Percentiles rank a stretch among this genome's conserved stretches.
phyloP scores from a whole-genome alignment of 2,888 invertebrate genomes.

The Apotomis capreana region DNA sequence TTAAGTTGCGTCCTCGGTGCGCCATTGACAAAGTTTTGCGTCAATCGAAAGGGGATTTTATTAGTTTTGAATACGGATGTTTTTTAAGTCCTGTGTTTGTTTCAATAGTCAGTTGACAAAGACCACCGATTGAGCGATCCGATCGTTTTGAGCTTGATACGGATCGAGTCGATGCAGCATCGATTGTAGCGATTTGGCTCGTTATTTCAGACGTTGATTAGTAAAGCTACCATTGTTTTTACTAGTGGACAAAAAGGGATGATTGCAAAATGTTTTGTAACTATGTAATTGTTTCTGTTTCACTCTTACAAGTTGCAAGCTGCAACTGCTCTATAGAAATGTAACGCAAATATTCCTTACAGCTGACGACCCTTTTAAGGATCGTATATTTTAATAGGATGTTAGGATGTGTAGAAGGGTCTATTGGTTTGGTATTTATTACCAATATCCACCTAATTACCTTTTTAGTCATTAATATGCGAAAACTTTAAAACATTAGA shows the following conservation, averaged over 20 bases:
- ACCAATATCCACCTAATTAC: no score
- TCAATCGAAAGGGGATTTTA: conserved; percentile 22
- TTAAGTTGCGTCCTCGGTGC: conserved; percentile 16
- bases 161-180: conserved; percentile 40
- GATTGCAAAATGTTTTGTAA: conserved; percentile 15
- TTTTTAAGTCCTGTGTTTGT: conserved; percentile 17
- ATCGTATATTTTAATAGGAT: no score
- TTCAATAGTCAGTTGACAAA: conserved; percentile 43
- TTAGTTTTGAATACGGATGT: conserved; percentile 11
- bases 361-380: no score
- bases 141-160: conserved; percentile 40
- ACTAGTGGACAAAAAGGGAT: conserved; percentile 14
- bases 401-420: no score
- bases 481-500: no score
- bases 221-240: conserved; percentile 35
- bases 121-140: conserved; percentile 45
- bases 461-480: no score
- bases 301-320: not conserved
- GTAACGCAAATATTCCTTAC: not conserved
- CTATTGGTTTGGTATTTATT: no score
- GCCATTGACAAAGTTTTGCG: conserved; percentile 22
- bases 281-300: conserved; percentile 2
- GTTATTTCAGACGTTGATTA: conserved; percentile 45
- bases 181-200: conserved; percentile 39
- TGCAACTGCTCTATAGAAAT: not conserved